phyloP scores from a whole-genome alignment of 1,140 invertebrate species.

The Ylistrum balloti region DNA sequence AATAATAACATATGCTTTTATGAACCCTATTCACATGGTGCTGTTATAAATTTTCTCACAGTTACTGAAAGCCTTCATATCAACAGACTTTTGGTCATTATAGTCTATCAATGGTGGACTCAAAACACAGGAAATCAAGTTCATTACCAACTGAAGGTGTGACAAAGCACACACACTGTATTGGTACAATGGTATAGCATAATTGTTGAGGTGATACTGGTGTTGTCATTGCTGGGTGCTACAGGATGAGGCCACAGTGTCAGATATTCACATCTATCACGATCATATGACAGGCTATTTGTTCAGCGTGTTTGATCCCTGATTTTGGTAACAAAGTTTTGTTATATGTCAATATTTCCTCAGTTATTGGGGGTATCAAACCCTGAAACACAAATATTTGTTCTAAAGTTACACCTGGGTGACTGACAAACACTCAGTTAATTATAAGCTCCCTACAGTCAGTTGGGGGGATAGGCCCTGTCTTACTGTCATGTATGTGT shows the following conservation, averaged over 20 bases:
- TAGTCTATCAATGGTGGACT: not conserved
- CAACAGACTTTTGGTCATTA: not conserved
- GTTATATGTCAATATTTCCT: not conserved
- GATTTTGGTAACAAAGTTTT: conserved; percentile 27
- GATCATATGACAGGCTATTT: not conserved
- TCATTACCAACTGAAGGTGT: not conserved
- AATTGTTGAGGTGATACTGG: not conserved
- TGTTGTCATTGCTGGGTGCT: not conserved
- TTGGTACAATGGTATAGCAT: not conserved
- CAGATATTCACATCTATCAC: not conserved
- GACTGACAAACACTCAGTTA: not conserved
- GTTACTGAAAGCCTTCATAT: conserved; percentile 27
- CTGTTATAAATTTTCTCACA: conserved; percentile 11
- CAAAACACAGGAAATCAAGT: not conserved
- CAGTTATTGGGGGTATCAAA: conserved; percentile 18
- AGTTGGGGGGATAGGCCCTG: not conserved
- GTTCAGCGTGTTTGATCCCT: not conserved
- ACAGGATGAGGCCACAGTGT: not conserved
- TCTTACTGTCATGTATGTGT: not conserved
- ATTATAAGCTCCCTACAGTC: not conserved
- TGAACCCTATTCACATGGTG: not conserved
- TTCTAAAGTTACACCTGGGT: not conserved
- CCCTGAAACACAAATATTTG: conserved; percentile 34
- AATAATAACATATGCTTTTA: not conserved
- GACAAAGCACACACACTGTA: not conserved